Evolutionary conservation across 1,140 invertebrate species (phyloP).

Genomic region (Lethocerus indicus): DNA sequence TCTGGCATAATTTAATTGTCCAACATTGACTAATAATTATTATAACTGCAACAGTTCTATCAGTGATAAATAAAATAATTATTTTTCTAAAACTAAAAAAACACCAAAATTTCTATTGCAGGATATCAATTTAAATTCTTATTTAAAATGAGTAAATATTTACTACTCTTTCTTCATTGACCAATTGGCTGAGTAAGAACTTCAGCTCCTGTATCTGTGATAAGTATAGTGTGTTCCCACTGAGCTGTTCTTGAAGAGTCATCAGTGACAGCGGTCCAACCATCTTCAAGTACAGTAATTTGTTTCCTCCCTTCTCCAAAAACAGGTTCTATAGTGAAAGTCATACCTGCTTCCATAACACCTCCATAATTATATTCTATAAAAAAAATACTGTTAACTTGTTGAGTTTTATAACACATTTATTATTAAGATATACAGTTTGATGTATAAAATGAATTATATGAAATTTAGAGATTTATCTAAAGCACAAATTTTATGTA

Average conservation of each 20-base stretch:
- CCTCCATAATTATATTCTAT: slow-evolving; percentile 49
- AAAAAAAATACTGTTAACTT: slow-evolving; percentile 13
- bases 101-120: no score
- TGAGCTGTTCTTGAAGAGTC: slow-evolving; percentile 72
- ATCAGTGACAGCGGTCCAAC: slow-evolving; percentile 68
- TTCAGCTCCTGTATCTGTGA: slow-evolving; percentile 54
- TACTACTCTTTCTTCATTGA: no score
- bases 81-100: no score
- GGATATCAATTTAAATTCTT: no score
- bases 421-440: no score
- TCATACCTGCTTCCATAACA: slow-evolving; percentile 75
- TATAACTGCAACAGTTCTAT: no score
- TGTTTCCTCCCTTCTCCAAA: slow-evolving; percentile 48
- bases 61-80: no score
- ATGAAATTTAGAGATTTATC: no score
- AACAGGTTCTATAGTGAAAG: slow-evolving; percentile 89
- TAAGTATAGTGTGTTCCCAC: slow-evolving; percentile 79
- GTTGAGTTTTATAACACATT: background rate
- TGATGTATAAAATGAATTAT: no score
- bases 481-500: background rate
- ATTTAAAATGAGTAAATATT: no score
- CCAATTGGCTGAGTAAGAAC: slow-evolving; percentile 53
- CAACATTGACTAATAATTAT: no score
- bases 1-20: no score
- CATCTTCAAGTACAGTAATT: slow-evolving; percentile 58